These are phyloP conservation scores for Monopis laevigella DNA, from an alignment of 2,888 invertebrate genomes.

Conservation along the genomic window DNA sequence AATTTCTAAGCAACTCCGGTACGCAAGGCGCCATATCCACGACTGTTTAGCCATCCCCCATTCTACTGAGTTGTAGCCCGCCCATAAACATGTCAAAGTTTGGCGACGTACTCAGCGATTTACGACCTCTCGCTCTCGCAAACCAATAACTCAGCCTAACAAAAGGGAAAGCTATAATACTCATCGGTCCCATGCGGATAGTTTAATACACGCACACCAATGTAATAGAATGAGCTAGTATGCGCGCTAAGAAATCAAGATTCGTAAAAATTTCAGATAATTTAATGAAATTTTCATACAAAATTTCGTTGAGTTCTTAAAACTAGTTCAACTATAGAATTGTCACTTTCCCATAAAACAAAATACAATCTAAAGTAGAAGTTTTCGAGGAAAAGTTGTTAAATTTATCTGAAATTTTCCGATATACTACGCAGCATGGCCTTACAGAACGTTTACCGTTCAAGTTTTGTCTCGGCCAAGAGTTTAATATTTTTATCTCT, in stretches of 20 bases:
- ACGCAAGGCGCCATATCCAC: slow-evolving; percentile 51
- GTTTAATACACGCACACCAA: slow-evolving; percentile 65
- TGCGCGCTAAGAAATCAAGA: slow-evolving; percentile 37
- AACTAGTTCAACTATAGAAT: no score
- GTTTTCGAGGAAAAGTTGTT: no score
- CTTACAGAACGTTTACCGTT: slow-evolving; percentile 42
- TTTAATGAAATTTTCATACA: slow-evolving; percentile 12
- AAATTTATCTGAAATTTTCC: no score
- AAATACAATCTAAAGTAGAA: no score
- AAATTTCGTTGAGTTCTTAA: background rate
- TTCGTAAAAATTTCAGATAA: slow-evolving; percentile 30
- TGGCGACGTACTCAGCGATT: slow-evolving; percentile 51
- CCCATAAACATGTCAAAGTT: slow-evolving; percentile 66
- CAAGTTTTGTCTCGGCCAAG: slow-evolving; percentile 52
- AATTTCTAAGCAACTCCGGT: slow-evolving; percentile 12
- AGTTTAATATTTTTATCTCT: slow-evolving; percentile 62
- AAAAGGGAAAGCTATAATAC: slow-evolving; percentile 67
- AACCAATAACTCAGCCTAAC: slow-evolving; percentile 59
- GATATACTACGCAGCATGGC: no score
- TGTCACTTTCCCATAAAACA: no score
- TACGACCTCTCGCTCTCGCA: slow-evolving; percentile 66
- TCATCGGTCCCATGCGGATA: slow-evolving; percentile 66
- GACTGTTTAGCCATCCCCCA: slow-evolving; percentile 50
- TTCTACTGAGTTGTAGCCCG: slow-evolving; percentile 49
- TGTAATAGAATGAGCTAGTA: slow-evolving; percentile 56